These are phyloP conservation scores for Paratrypauchen microcephalus DNA, from an alignment of 2,797 vertebrate species.

Conservation along the genomic window DNA sequence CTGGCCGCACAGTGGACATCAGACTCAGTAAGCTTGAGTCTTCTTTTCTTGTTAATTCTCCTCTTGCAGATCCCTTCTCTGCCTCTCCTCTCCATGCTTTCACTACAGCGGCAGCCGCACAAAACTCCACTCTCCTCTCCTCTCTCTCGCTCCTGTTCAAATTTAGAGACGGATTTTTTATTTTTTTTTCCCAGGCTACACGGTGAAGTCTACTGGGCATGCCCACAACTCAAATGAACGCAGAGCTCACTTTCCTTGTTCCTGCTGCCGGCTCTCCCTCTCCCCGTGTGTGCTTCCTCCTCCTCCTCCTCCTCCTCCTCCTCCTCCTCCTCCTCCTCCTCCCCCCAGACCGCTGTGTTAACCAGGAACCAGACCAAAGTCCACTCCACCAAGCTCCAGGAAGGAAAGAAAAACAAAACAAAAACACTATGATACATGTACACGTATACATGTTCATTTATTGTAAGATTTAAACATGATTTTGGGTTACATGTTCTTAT, in stretches of 20 bases:
- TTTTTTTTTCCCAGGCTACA: conserved; percentile 33
- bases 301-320: conserved; percentile 23
- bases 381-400: conserved; percentile 60
- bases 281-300: conserved; percentile 37
- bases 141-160: conserved; percentile 71
- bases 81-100: conserved; percentile 37
- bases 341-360: conserved; percentile 69
- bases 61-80: conserved; percentile 46
- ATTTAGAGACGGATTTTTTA: conserved; percentile 68
- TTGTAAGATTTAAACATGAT: no score
- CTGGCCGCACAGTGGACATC: conserved; percentile 20
- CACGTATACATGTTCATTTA: neutral
- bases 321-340: conserved; percentile 25
- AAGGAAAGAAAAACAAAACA: conserved; percentile 26
- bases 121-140: conserved; percentile 68
- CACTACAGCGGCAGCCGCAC: conserved; percentile 36
- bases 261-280: conserved; percentile 40
- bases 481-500: neutral
- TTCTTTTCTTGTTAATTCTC: conserved; percentile 36
- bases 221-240: conserved; percentile 70
- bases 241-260: conserved; percentile 71
- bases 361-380: conserved; percentile 83
- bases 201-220: conserved; percentile 72
- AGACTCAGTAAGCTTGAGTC: conserved; percentile 15
- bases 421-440: neutral